These are phyloP conservation scores for Marasmarcha lunaedactyla DNA, from an alignment of 2,888 invertebrate species.

Conservation along the genomic window DNA sequence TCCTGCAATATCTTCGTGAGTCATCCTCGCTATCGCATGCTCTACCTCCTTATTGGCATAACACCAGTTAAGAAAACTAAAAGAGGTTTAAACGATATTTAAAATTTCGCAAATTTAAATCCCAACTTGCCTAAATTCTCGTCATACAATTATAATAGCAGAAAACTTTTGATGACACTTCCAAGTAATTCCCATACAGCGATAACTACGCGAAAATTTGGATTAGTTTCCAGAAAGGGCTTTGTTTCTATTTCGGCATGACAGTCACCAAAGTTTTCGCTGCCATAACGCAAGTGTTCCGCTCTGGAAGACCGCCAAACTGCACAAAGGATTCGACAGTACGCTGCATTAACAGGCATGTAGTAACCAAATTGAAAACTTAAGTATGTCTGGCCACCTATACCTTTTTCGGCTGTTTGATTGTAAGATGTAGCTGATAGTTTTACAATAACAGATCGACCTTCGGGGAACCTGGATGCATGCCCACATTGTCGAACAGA, in stretches of 20 bases:
- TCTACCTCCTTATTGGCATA: no score
- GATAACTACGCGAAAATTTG: neutral
- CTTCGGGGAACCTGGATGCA: neutral
- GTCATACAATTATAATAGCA: no score
- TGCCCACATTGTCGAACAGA: neutral
- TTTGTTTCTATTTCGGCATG: conserved; percentile 19
- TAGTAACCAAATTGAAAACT: conserved; percentile 32
- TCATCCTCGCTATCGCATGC: neutral
- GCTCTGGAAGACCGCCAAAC: conserved; percentile 47
- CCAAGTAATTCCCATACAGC: no score
- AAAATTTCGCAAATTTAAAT: no score
- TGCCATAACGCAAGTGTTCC: conserved; percentile 32
- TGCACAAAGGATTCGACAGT: conserved; percentile 47
- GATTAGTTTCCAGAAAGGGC: conserved; percentile 16
- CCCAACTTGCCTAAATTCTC: no score
- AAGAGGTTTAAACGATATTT: no score
- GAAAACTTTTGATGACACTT: no score
- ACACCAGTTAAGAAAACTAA: no score
- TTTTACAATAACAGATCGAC: neutral
- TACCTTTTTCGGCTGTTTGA: neutral
- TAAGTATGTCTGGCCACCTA: neutral
- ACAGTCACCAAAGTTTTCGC: conserved; percentile 14
- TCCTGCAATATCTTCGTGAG: conserved; percentile 4
- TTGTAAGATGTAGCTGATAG: neutral
- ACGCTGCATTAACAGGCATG: conserved; percentile 24